Conservation (phyloP, 2,113 vertebrate genomes). For the Oenanthe oenanthe region DNA sequence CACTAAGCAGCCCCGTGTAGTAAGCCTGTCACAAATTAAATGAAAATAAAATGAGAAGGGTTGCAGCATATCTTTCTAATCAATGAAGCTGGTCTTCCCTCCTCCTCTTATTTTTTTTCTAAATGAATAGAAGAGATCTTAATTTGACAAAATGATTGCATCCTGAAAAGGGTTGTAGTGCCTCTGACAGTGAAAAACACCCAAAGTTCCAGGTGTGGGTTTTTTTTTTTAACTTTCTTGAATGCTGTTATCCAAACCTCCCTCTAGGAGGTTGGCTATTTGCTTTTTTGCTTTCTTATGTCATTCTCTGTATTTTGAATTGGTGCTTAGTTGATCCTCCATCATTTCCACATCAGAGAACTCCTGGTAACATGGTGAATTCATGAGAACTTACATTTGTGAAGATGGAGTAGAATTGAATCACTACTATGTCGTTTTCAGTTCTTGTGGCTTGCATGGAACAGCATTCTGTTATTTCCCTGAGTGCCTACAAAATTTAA, state of each 20-base stretch:
- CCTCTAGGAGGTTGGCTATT: not conserved
- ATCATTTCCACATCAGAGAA: not conserved
- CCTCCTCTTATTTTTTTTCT: fast-evolving
- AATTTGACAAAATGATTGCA: not conserved
- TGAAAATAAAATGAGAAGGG: not conserved
- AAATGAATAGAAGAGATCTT: not conserved
- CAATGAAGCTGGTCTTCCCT: not conserved
- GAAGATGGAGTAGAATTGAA: not conserved
- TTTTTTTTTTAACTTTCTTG: not conserved
- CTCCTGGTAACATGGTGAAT: not conserved
- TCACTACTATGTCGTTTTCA: not conserved
- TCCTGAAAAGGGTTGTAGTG: not conserved
- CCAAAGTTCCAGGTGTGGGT: not conserved
- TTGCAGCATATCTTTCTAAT: not conserved
- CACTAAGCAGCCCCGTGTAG: not conserved
- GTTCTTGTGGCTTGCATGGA: not conserved
- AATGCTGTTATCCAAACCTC: not conserved
- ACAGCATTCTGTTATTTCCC: slow-evolving; percentile 24
- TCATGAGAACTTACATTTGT: not conserved
- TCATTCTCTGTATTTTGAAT: not conserved
- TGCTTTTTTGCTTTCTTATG: too few relatives aligned
- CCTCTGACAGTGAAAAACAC: not conserved
- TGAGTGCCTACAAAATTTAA: not conserved
- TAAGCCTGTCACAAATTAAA: not conserved
- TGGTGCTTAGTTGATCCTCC: not conserved